Base-by-base conservation (phyloP, 2,797 vertebrate species). In the Argyrosomus regius region DNA sequence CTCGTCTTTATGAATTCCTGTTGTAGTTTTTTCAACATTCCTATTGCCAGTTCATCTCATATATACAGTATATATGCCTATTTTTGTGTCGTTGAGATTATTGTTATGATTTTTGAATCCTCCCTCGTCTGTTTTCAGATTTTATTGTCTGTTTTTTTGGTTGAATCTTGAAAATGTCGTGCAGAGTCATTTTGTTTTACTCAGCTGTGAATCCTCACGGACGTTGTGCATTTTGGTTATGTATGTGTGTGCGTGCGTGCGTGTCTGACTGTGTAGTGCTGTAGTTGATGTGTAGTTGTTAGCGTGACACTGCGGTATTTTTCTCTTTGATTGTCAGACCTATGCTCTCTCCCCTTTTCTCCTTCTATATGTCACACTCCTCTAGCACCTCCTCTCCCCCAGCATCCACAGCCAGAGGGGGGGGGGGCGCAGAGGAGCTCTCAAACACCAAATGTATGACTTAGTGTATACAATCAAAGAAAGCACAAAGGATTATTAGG, bases 401-500 rank as follows among this genome's bases (percentile, higher is more conserved):
- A 50, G 72, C 76, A 75, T 54, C 75, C 59, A 67, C 80, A 49
- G 64, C 68, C 14, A 3, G 49, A 82, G 72, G 85, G 62, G 35
- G 35, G 35, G 8, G 35, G 1, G 3, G 35, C 72, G 78, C 61
- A 77, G 88, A 78, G 77, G 82, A 87, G 75, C 77, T 78, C 48
- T 65, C 28, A 83, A 87, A 90, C 93, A 95, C 91, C 90, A 93
- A 94, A 94, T 90, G 87, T 90, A 82, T 78, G 63, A 90, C 78
- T 70, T 65, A 72, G 90, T 94, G 90, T 92, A 87, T 77, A 92
- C 92, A 91, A 93, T 93, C 88, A 92, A 67, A 90, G 87, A 81
- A 95, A 96, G 95, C 95, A 96, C 96, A 96, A 95, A 85, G 83
- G 72, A 90, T 79, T 87, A 87, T 82, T 83, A 86, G 92, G 92